Percentiles rank a stretch among this genome's conserved stretches.
phyloP scores from a whole-genome alignment of 2,888 invertebrate genomes.

The Phyto melanocephala region DNA sequence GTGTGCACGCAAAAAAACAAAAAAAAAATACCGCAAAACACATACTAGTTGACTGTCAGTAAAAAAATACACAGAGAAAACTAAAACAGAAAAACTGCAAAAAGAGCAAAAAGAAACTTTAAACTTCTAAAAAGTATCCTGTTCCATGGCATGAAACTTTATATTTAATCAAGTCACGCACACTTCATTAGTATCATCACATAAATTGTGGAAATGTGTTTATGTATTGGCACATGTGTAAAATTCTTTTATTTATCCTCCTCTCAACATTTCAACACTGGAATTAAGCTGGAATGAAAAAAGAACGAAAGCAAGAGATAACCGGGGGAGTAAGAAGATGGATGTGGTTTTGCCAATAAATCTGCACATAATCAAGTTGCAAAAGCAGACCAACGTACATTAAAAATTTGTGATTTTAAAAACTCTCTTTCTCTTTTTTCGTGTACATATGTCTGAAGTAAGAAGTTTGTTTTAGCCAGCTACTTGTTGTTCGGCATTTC shows the following conservation, averaged over 20 bases:
- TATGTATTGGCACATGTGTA: constrained; percentile 46
- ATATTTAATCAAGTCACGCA: constrained; percentile 63
- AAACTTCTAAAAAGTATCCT: constrained; percentile 9
- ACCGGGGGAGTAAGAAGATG: neutral
- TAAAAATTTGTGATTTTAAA: constrained; percentile 27
- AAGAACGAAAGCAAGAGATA: neutral
- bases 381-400: constrained; percentile 12
- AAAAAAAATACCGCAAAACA: neutral
- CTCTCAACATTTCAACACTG: constrained; percentile 2
- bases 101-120: neutral
- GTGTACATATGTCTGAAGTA: too few species aligned
- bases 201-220: constrained; percentile 62
- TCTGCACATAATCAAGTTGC: constrained; percentile 65
- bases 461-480: neutral
- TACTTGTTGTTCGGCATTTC: neutral
- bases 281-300: neutral
- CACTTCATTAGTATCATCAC: constrained; percentile 66
- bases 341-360: constrained; percentile 62
- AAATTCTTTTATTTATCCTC: constrained; percentile 13
- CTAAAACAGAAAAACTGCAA: neutral
- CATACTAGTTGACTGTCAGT: constrained; percentile 23
- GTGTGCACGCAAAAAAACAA: neutral
- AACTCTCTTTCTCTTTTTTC: neutral
- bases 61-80: neutral
- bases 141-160: constrained; percentile 4